A percentile compares a stretch with the other conserved stretches of the same genome.
phyloP scores from a whole-genome alignment of 2,888 invertebrate species.

The Dastarcus helophoroides region DNA sequence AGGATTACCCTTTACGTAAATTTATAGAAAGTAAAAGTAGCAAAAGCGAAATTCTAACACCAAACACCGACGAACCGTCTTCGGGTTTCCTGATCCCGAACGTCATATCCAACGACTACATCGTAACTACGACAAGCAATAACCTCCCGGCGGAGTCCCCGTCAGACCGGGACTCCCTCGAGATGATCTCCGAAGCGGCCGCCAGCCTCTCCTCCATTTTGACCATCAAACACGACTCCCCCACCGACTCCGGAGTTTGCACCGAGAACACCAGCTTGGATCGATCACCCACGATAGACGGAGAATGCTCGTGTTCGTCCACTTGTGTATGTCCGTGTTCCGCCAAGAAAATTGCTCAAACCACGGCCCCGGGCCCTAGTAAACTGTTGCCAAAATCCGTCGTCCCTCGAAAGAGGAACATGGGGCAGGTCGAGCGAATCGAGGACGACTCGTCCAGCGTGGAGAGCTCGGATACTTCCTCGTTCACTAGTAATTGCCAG shows the following conservation, averaged over 20 bases:
- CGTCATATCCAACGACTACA: slow-evolving; percentile 47
- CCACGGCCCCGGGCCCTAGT: slow-evolving; percentile 22
- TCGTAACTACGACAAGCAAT: slow-evolving; percentile 36
- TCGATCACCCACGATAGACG: slow-evolving; percentile 49
- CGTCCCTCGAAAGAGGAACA: slow-evolving; percentile 14
- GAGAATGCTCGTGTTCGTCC: slow-evolving; percentile 18
- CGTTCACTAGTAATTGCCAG: slow-evolving; percentile 66
- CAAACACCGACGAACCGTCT: slow-evolving; percentile 45
- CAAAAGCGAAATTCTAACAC: too few species aligned
- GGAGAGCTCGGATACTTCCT: slow-evolving; percentile 47
- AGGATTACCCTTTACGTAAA: slow-evolving; percentile 42
- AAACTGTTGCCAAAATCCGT: slow-evolving; percentile 16
- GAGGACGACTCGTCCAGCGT: slow-evolving; percentile 29
- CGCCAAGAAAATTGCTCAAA: slow-evolving; percentile 7
- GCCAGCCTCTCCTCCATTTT: slow-evolving; percentile 49
- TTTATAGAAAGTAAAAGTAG: too few species aligned
- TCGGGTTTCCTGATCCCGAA: slow-evolving; percentile 54
- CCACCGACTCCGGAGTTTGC: slow-evolving; percentile 57
- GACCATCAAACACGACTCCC: too few species aligned
- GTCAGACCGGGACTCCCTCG: slow-evolving; percentile 41
- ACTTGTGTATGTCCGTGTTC: slow-evolving; percentile 6
- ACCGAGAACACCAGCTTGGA: slow-evolving; percentile 63
- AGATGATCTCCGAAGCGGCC: slow-evolving; percentile 52
- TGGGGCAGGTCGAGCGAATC: background rate
- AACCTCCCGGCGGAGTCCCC: slow-evolving; percentile 33